Evolutionary conservation across 2,113 vertebrate species (phyloP).

Genomic region (Ameiurus melas): DNA sequence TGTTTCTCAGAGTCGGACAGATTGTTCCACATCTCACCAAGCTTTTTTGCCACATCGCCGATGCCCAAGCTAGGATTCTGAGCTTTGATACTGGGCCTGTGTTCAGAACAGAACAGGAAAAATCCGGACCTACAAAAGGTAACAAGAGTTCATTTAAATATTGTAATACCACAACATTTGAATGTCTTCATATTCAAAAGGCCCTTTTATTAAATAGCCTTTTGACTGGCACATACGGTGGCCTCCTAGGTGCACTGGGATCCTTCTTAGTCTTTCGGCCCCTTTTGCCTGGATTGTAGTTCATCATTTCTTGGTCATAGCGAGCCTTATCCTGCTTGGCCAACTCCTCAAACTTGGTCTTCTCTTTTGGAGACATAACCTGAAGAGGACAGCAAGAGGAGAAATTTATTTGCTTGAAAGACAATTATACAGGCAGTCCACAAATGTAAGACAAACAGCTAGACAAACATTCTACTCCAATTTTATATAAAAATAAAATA

Average conservation of each 20-base stretch:
- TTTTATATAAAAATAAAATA: no score
- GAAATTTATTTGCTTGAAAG: background rate
- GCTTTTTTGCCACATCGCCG: conserved; percentile 83
- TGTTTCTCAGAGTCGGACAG: conserved; percentile 81
- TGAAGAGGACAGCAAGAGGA: conserved; percentile 47
- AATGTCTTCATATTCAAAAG: background rate
- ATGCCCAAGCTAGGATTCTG: conserved; percentile 82
- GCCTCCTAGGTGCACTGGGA: conserved; percentile 83
- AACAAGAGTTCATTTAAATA: background rate
- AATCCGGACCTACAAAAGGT: conserved; percentile 77
- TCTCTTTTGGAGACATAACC: conserved; percentile 87
- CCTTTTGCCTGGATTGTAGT: conserved; percentile 78
- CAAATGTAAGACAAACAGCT: no score
- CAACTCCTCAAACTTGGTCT: conserved; percentile 87
- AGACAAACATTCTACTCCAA: no score
- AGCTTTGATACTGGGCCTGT: conserved; percentile 84
- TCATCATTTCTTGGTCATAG: conserved; percentile 88
- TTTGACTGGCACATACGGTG: conserved; percentile 75
- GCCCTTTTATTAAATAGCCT: background rate
- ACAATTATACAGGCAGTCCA: background rate
- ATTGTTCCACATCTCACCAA: conserved; percentile 88
- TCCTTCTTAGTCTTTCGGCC: conserved; percentile 84
- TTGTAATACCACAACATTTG: background rate
- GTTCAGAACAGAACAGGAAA: conserved; percentile 85
- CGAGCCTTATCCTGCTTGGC: conserved; percentile 86